Percentiles rank a stretch among this genome's conserved stretches.
Conservation (phyloP, 2,888 invertebrate species). For the Pristionchus exspectatus region DNA sequence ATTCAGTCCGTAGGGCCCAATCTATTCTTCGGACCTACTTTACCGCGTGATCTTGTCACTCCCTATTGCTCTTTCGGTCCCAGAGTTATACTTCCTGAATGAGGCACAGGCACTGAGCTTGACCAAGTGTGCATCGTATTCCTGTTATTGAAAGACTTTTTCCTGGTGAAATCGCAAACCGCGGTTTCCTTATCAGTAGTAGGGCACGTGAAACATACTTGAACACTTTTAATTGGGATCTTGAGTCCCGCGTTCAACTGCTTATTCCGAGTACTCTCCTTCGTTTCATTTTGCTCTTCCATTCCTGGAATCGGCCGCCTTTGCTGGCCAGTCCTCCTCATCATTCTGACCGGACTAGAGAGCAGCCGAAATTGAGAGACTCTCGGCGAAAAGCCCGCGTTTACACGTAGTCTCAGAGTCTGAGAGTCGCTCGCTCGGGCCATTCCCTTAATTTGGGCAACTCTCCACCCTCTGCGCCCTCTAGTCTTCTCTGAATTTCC, state of each 20-base stretch:
- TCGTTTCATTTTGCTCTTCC: background rate
- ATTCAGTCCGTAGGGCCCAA: no score
- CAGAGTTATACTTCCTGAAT: no score
- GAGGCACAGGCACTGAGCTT: no score
- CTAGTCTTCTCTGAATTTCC: background rate
- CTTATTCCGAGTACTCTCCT: background rate
- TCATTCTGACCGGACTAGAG: background rate
- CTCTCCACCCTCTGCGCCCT: background rate
- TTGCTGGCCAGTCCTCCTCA: background rate
- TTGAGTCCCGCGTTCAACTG: background rate
- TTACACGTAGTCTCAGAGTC: slow-evolving; percentile 17
- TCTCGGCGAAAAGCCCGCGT: background rate
- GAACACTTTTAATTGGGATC: no score
- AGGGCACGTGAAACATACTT: no score
- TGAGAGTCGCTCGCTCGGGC: background rate
- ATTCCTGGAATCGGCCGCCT: background rate
- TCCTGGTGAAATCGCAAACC: no score
- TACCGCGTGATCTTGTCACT: no score
- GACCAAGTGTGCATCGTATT: no score
- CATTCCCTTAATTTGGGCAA: background rate
- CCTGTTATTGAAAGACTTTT: no score
- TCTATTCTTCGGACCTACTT: no score
- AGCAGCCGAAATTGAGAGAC: background rate
- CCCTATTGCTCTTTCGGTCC: no score
- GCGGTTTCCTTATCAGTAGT: no score